phyloP scores from a whole-genome alignment of 2,888 invertebrate genomes.

The Diaperis boleti region DNA sequence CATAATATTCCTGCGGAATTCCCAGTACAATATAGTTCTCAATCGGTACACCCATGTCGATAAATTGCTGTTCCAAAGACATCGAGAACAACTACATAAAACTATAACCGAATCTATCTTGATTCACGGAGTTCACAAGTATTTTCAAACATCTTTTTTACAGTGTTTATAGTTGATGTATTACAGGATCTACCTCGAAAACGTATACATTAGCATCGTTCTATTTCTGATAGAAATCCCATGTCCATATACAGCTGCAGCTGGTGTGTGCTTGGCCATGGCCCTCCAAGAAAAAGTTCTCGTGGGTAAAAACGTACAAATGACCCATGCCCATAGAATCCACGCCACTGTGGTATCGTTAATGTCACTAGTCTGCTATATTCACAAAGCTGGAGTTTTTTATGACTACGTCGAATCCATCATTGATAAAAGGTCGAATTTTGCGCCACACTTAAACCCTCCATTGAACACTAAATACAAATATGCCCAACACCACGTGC shows the following conservation, averaged over 20 bases:
- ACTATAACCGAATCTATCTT: conserved; percentile 62
- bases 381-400: conserved; percentile 71
- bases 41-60: conserved; percentile 66
- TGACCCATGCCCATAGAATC: conserved; percentile 67
- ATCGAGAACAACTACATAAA: conserved; percentile 67
- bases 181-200: conserved; percentile 68
- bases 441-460: conserved; percentile 75
- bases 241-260: conserved; percentile 72
- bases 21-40: conserved; percentile 65
- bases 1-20: conserved; percentile 66
- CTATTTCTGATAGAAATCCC: conserved; percentile 72
- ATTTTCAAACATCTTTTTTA: neutral
- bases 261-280: conserved; percentile 72
- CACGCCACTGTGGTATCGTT: conserved; percentile 73
- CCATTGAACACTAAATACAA: conserved; percentile 70
- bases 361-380: conserved; percentile 74
- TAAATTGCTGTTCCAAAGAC: conserved; percentile 67
- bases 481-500: conserved; percentile 70
- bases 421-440: conserved; percentile 70
- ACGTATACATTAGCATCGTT: conserved; percentile 70
- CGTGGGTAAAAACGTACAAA: conserved; percentile 61
- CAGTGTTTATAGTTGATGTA: too few relatives aligned
- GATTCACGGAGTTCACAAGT: conserved; percentile 65
- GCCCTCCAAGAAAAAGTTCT: conserved; percentile 72
- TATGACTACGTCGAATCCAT: conserved; percentile 72